phyloP scores from a whole-genome alignment of 2,113 vertebrate genomes.

The Hippolais icterina region DNA sequence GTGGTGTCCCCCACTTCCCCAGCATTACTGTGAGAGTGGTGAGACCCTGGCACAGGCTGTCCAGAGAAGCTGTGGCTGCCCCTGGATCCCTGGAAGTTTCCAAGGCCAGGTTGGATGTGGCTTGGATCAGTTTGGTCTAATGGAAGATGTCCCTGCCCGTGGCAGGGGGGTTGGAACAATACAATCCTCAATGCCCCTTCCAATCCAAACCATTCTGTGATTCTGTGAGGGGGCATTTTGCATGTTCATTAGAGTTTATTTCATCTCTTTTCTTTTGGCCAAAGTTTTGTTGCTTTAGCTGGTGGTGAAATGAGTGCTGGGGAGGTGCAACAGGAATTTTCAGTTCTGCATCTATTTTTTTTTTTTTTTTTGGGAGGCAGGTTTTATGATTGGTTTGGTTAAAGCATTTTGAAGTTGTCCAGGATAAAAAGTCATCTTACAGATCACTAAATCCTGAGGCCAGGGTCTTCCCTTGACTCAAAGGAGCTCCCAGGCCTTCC shows the following conservation, averaged over 20 bases:
- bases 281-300: not conserved
- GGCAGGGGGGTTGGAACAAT: not conserved
- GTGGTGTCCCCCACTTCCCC: not conserved
- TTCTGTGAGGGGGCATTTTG: fast-evolving
- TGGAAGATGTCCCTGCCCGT: not conserved
- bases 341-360: not conserved
- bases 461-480: not conserved
- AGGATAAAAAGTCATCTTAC: not conserved
- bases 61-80: not conserved
- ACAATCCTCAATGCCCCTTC: not conserved
- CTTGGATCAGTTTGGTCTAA: not conserved
- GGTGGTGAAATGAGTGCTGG: not conserved
- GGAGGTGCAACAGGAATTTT: not conserved
- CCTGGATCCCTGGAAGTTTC: not conserved
- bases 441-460: not conserved
- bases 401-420: not conserved
- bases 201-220: not conserved
- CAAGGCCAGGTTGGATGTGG: not conserved
- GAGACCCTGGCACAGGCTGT: not conserved
- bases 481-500: not conserved
- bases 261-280: not conserved
- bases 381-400: not conserved
- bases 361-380: not conserved
- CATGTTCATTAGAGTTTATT: not conserved
- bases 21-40: not conserved